A percentile compares a stretch with the other conserved stretches of the same genome.
Evolutionary conservation across 2,113 vertebrate species (phyloP).

Genomic region (Fregetta grallaria): DNA sequence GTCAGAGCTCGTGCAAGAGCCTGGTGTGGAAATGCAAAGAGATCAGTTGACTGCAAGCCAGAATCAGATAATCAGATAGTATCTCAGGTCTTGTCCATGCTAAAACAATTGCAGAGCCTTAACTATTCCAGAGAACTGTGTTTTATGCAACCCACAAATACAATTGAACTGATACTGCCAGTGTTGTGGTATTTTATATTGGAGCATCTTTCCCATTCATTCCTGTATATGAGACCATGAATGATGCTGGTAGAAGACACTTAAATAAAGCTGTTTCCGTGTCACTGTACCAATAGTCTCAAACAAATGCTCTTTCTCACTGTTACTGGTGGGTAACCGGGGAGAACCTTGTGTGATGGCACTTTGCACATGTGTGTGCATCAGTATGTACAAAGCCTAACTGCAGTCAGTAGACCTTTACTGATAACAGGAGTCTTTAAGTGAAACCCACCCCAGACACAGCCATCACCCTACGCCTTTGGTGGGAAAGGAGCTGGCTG

Average conservation of each 20-base stretch:
- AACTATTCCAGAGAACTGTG: neutral
- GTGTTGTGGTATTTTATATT: neutral
- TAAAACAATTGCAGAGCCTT: neutral
- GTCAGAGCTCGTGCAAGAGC: rapidly evolving
- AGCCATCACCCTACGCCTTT: rapidly evolving
- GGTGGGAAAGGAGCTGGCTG: neutral
- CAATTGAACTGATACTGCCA: neutral
- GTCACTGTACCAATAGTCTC: neutral
- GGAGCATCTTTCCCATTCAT: neutral
- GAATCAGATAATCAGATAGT: neutral
- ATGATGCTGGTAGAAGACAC: neutral
- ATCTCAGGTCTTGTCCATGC: neutral
- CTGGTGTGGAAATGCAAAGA: neutral
- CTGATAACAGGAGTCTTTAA: neutral
- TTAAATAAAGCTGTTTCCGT: neutral
- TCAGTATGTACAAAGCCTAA: neutral
- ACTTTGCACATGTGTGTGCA: rapidly evolving
- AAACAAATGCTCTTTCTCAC: neutral
- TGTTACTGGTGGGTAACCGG: neutral
- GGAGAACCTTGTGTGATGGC: neutral
- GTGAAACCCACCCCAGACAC: neutral
- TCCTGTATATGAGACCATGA: neutral
- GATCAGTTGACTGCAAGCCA: neutral
- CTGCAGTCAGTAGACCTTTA: neutral
- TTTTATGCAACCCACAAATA: neutral